These are phyloP conservation scores for Formica aserva DNA, from an alignment of 2,888 invertebrate genomes.

Conservation along the genomic window DNA sequence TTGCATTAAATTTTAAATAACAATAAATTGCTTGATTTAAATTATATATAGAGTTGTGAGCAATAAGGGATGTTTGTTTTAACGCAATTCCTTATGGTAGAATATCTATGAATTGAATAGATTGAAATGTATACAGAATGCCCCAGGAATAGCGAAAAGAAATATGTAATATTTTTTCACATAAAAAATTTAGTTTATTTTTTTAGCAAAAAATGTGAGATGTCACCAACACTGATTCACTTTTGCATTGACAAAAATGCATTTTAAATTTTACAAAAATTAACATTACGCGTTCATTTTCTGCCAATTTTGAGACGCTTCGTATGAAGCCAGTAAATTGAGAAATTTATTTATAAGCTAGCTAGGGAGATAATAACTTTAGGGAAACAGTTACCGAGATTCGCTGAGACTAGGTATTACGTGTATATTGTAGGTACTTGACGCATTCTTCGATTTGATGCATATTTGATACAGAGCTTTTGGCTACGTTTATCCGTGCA, in stretches of 20 bases:
- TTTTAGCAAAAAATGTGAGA: neutral
- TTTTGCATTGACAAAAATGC: constrained; percentile 1
- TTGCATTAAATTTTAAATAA: neutral
- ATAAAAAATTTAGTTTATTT: neutral
- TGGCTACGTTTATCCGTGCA: neutral
- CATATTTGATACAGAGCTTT: neutral
- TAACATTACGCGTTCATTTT: constrained; percentile 18
- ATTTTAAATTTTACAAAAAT: constrained; percentile 25
- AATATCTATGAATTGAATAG: neutral
- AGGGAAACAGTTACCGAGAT: constrained; percentile 12
- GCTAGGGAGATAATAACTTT: constrained; percentile 29
- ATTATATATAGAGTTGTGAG: neutral
- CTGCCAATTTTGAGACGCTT: constrained; percentile 10
- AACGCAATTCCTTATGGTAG: constrained; percentile 5
- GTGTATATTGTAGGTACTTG: constrained; percentile 3
- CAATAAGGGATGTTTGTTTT: constrained; percentile 1
- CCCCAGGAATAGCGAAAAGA: neutral
- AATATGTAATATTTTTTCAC: neutral
- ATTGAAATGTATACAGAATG: neutral
- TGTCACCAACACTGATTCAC: neutral
- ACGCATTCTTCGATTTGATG: constrained; percentile 14
- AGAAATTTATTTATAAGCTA: constrained; percentile 39
- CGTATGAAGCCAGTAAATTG: constrained; percentile 21
- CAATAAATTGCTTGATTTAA: constrained; percentile 15
- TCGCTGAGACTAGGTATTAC: constrained; percentile 22